Percentiles rank a stretch among this genome's conserved stretches.
These are phyloP conservation scores for Selene dorsalis DNA, from an alignment of 2,797 vertebrate species.

Conservation along the genomic window DNA sequence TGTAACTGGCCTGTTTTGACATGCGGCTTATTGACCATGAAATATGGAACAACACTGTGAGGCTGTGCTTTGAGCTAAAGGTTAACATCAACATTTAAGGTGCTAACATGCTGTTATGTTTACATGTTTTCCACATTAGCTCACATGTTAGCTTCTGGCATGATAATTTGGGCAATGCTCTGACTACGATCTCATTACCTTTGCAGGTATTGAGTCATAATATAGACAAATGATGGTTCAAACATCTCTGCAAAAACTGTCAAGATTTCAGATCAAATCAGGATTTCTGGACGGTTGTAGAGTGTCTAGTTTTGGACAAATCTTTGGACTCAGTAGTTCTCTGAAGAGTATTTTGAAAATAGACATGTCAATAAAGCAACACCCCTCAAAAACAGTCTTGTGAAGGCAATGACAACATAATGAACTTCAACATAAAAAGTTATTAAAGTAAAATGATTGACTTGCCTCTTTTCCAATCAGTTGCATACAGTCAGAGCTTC, in stretches of 20 bases:
- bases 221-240: not conserved
- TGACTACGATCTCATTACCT: too few species aligned
- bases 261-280: too few species aligned
- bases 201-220: too few species aligned
- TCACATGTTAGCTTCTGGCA: not conserved
- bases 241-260: not conserved
- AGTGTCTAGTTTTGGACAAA: not conserved
- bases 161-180: too few species aligned
- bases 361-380: too few species aligned
- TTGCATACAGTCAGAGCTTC: not conserved
- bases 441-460: not conserved
- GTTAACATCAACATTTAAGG: not conserved
- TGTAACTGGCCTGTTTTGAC: not conserved
- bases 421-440: not conserved
- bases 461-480: not conserved
- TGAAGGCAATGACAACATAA: not conserved
- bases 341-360: not conserved
- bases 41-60: conserved; percentile 4
- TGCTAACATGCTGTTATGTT: not conserved
- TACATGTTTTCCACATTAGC: not conserved
- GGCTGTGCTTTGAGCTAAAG: not conserved
- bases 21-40: not conserved
- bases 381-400: not conserved
- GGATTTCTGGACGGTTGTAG: too few species aligned
- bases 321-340: not conserved